Conservation (phyloP, 2,888 invertebrate species). For the Xylota segnis region DNA sequence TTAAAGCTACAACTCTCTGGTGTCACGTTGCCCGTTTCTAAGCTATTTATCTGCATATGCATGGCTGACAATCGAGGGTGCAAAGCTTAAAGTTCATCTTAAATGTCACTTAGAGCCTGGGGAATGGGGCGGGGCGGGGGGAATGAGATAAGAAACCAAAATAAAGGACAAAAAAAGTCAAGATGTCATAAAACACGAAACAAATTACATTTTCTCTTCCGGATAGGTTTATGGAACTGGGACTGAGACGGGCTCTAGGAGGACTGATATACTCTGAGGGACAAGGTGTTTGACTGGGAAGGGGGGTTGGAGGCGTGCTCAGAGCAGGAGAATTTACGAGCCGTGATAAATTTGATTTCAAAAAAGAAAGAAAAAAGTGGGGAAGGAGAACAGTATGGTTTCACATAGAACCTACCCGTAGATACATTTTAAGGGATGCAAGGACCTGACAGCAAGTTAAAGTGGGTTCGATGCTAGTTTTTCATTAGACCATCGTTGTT, state of each 20-base stretch:
- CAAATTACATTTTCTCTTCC: slow-evolving; percentile 66
- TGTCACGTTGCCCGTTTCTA: slow-evolving; percentile 61
- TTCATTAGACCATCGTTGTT: slow-evolving; percentile 27
- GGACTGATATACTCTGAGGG: neutral
- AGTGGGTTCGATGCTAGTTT: slow-evolving; percentile 43
- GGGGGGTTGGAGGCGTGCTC: neutral
- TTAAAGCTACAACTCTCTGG: slow-evolving; percentile 1
- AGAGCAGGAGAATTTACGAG: slow-evolving; percentile 45
- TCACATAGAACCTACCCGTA: slow-evolving; percentile 53
- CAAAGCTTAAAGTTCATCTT: slow-evolving; percentile 64
- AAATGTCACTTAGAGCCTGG: slow-evolving; percentile 39
- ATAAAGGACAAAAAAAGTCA: slow-evolving; percentile 42
- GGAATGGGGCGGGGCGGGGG: too few relatives aligned
- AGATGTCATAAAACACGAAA: slow-evolving; percentile 73
- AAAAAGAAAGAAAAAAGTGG: slow-evolving; percentile 49
- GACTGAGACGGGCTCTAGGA: neutral
- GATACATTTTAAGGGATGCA: slow-evolving; percentile 60
- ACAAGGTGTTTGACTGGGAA: neutral
- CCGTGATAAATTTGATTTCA: slow-evolving; percentile 73
- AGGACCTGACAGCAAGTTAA: slow-evolving; percentile 57
- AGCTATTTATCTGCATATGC: slow-evolving; percentile 67
- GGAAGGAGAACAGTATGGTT: neutral
- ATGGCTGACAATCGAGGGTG: slow-evolving; percentile 57
- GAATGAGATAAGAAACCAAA: neutral
- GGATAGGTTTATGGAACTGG: slow-evolving; percentile 39